Evolutionary conservation across 2,113 vertebrate genomes (phyloP).

Genomic region (Cygnus buccinator): DNA sequence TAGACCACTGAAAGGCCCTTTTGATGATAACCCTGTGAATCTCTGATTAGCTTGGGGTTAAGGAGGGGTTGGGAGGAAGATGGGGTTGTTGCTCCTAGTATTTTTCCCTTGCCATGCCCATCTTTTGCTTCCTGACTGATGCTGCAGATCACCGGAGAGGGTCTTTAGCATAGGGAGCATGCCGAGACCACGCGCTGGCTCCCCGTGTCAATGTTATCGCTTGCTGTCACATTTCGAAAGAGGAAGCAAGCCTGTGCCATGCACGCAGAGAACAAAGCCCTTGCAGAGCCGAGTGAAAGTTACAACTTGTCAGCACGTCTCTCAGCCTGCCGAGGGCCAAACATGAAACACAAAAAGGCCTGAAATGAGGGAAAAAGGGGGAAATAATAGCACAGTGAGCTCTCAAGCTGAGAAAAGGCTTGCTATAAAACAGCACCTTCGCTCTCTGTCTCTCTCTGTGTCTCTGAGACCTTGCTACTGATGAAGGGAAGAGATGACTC

Average conservation of each 20-base stretch:
- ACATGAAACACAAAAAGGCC: slow-evolving; percentile 49
- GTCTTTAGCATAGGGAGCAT: background rate
- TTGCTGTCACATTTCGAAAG: slow-evolving; percentile 32
- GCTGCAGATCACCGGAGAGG: background rate
- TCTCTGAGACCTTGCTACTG: slow-evolving; percentile 11
- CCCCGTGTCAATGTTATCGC: slow-evolving; percentile 7
- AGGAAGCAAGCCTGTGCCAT: background rate
- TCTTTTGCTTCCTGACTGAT: background rate
- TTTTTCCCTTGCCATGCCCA: background rate
- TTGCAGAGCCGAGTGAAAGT: slow-evolving; percentile 21
- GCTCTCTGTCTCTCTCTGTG: background rate
- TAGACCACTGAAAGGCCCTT: background rate
- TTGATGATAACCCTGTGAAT: accelerated
- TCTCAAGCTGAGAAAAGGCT: slow-evolving; percentile 34
- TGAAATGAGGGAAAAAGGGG: slow-evolving; percentile 33
- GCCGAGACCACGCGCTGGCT: background rate
- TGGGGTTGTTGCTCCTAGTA: accelerated
- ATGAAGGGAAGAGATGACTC: slow-evolving; percentile 38
- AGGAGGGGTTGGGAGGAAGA: background rate
- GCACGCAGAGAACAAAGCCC: slow-evolving; percentile 48
- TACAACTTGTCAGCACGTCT: slow-evolving; percentile 62
- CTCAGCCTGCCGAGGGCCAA: slow-evolving; percentile 62
- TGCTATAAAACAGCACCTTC: slow-evolving; percentile 35
- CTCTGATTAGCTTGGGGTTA: background rate
- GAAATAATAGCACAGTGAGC: slow-evolving; percentile 36